Conservation (phyloP, 2,113 vertebrate genomes). For the Anarrhichthys ocellatus region DNA sequence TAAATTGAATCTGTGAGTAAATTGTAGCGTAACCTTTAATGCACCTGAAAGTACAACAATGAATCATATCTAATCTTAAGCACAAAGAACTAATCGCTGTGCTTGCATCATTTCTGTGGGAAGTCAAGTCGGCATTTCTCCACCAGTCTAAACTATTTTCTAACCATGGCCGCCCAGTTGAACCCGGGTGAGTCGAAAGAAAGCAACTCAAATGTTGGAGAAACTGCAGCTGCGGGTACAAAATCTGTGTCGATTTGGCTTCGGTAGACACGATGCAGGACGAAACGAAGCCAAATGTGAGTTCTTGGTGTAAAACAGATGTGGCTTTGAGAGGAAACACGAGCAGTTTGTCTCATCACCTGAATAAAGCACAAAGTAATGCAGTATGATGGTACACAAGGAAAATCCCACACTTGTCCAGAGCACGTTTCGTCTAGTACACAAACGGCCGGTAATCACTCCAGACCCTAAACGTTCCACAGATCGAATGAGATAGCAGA, state of each 20-base stretch:
- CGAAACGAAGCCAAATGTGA: slow-evolving; percentile 16
- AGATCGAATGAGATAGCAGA: background rate
- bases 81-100: slow-evolving; percentile 26
- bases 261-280: slow-evolving; percentile 10
- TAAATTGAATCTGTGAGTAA: slow-evolving; percentile 27
- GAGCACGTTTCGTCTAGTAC: background rate
- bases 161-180: slow-evolving; percentile 4
- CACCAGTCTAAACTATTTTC: slow-evolving; percentile 4
- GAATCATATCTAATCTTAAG: slow-evolving; percentile 23
- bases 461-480: background rate
- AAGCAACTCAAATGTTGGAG: background rate
- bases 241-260: slow-evolving; percentile 26
- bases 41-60: slow-evolving; percentile 14
- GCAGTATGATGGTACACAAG: background rate
- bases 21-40: background rate
- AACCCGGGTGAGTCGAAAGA: slow-evolving; percentile 4
- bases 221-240: background rate
- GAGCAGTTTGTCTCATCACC: background rate
- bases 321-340: slow-evolving; percentile 7
- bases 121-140: slow-evolving; percentile 8
- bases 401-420: background rate
- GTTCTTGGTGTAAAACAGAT: slow-evolving; percentile 3
- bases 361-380: slow-evolving; percentile 1
- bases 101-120: background rate
- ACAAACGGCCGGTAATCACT: background rate